Conservation (phyloP, 2,888 invertebrate genomes). For the Auanema freiburgensis region DNA sequence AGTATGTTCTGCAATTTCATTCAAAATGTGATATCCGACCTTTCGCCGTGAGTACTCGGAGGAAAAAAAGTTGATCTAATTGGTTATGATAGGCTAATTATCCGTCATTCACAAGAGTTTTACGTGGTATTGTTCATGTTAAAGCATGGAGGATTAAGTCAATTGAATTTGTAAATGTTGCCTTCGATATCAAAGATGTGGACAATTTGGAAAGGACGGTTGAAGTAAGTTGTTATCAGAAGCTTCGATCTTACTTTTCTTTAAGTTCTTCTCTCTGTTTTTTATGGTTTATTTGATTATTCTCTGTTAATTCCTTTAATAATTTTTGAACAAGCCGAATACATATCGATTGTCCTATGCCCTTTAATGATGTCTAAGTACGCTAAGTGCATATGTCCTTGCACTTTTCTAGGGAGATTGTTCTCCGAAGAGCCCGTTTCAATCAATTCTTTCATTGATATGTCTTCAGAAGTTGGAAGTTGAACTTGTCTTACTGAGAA, state of each 20-base stretch:
- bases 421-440: neutral
- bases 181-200: constrained; percentile 45
- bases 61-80: neutral
- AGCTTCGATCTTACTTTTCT: neutral
- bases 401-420: neutral
- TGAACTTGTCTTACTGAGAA: constrained; percentile 44
- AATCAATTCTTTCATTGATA: constrained; percentile 7
- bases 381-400: constrained; percentile 2
- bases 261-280: neutral
- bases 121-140: constrained; percentile 41
- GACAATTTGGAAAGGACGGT: constrained; percentile 46
- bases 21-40: constrained; percentile 51
- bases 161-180: constrained; percentile 50
- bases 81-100: constrained; percentile 26
- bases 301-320: too few species aligned
- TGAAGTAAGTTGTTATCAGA: constrained; percentile 22
- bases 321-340: too few species aligned
- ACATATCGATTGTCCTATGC: too few species aligned
- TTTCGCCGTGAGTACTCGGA: constrained; percentile 31
- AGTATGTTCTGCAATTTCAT: constrained; percentile 49
- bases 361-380: neutral
- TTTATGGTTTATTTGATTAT: neutral
- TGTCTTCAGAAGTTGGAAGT: constrained; percentile 40
- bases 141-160: constrained; percentile 49
- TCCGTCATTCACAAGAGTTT: constrained; percentile 29